Evolutionary conservation across 2,888 invertebrate species (phyloP), one percentile per base, ranked within the genome.

Genomic region (Unio pictorum): DNA sequence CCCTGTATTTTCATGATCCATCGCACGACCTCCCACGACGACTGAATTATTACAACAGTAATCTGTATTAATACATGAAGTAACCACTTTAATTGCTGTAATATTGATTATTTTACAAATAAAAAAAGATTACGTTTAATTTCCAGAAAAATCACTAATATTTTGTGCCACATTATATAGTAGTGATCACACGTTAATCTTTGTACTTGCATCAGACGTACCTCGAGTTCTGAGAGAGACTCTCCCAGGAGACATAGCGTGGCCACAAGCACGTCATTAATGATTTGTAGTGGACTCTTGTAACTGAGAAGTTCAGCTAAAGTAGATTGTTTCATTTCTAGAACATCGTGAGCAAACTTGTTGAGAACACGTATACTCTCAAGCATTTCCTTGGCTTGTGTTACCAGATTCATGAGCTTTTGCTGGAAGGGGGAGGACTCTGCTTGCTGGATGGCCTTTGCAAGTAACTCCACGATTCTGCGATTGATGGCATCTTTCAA

Each of bases 401-500:
- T 56, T n/a, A 75, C 45, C 18, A 71, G 60, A 8, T 64, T 69
- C 54, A 59, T 30, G 1, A 77, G 68, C 34, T 67, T 67, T 15
- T 60, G 34, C 4, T 57, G 61, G 55, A 75, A 71, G 23, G 66
- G 63, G 4, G 74, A 77, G 23, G 61, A 64, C 55, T 75, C 73
- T 8, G 73, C 68, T 4, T 71, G 34, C 17, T 68, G 56, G 34
- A 77, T 77, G 0, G 77, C 73, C 30, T 61, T 69, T 20, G 57
- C 68, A 23, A 77, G 58, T 5, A 68, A 55, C 17, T 73, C 74
- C n/a, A 67, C 59, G 61, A 73, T 74, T 55, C 69, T 55, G 1
- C 74, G 68, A 30, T 74, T 71, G 61, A 74, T 74, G 17, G 74
- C 71, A 26, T 77, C 77, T 64, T 74, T 73, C 30, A 77, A 58